Conservation (phyloP, 2,113 vertebrate genomes). For the Oryzias celebensis region DNA sequence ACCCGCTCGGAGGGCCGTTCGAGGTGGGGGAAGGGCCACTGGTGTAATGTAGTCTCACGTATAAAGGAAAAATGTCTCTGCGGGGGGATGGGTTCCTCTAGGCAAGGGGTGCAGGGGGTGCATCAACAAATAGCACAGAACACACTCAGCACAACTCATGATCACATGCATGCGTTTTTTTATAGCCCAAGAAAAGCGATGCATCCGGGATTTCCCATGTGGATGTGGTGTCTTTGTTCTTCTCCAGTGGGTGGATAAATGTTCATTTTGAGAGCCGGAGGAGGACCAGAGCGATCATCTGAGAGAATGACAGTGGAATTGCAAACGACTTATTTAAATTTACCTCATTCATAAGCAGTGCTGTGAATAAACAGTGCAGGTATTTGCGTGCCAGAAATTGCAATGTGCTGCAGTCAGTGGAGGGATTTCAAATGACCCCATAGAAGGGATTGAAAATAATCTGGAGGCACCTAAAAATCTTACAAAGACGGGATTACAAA, state of each 20-base stretch:
- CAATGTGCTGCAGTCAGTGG: slow-evolving; percentile 21
- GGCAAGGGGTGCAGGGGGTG: slow-evolving; percentile 32
- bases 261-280: slow-evolving; percentile 11
- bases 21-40: slow-evolving; percentile 46
- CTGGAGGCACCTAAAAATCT: slow-evolving; percentile 12
- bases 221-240: slow-evolving; percentile 21
- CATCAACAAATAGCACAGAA: slow-evolving; percentile 34
- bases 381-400: slow-evolving; percentile 6
- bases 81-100: slow-evolving; percentile 59
- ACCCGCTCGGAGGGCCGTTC: slow-evolving; percentile 54
- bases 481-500: slow-evolving; percentile 8
- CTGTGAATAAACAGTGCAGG: slow-evolving; percentile 21
- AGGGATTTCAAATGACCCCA: slow-evolving; percentile 19
- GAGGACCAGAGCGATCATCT: slow-evolving; percentile 20
- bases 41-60: slow-evolving; percentile 61
- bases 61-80: slow-evolving; percentile 51
- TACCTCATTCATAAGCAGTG: slow-evolving; percentile 25
- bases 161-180: slow-evolving; percentile 18
- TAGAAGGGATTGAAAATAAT: slow-evolving; percentile 9
- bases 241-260: slow-evolving; percentile 10
- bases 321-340: slow-evolving; percentile 25
- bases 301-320: slow-evolving; percentile 9
- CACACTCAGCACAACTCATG: slow-evolving; percentile 21
- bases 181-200: slow-evolving; percentile 11
- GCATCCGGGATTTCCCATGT: slow-evolving; percentile 17